phyloP scores from a whole-genome alignment of 2,113 vertebrate species.

The Ptyas mucosa region DNA sequence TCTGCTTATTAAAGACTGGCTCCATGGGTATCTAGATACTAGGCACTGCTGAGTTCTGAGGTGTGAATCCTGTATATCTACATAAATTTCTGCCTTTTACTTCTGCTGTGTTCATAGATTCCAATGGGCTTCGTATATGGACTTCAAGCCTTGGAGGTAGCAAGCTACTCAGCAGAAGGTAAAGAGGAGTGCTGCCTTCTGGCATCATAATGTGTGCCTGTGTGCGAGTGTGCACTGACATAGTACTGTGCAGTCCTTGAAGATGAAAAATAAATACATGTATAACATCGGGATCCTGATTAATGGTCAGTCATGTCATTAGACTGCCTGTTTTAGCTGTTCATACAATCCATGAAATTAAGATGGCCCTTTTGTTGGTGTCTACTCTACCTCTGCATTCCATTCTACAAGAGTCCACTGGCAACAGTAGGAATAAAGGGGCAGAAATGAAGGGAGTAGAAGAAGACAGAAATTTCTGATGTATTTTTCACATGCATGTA shows the following conservation, averaged over 20 bases:
- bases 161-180: slow-evolving; percentile 59
- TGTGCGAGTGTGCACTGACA: neutral
- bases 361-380: neutral
- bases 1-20: neutral
- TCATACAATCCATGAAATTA: neutral
- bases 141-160: slow-evolving; percentile 41
- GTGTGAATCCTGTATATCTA: slow-evolving; percentile 46
- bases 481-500: neutral
- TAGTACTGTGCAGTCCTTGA: neutral
- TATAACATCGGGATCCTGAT: neutral
- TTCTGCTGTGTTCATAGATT: slow-evolving; percentile 57
- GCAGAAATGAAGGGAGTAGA: neutral
- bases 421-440: neutral
- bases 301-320: neutral
- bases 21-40: slow-evolving; percentile 35
- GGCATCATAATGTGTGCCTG: slow-evolving; percentile 47
- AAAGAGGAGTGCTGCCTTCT: slow-evolving; percentile 55
- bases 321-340: neutral
- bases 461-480: neutral
- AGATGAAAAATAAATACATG: neutral
- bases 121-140: slow-evolving; percentile 47
- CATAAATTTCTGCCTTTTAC: slow-evolving; percentile 59
- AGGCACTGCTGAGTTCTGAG: slow-evolving; percentile 54
- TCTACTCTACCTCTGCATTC: neutral
- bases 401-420: neutral